Conservation (phyloP, 2,888 invertebrate species). For the Metallyticus violacea region DNA sequence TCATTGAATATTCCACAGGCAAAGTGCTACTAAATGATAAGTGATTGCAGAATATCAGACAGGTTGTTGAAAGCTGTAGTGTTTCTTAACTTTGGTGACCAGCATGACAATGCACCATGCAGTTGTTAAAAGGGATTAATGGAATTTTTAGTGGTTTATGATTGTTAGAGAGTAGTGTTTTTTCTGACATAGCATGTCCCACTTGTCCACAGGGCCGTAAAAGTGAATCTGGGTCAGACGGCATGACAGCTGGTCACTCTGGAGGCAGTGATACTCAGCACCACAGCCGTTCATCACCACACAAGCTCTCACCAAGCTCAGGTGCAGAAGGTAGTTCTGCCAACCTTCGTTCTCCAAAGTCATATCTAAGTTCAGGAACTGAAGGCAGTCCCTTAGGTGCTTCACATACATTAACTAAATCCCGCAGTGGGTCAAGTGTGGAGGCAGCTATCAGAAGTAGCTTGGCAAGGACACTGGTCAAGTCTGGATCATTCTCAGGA, state of each 20-base stretch:
- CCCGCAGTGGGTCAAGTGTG: background rate
- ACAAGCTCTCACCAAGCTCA: slow-evolving; percentile 1
- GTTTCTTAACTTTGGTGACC: background rate
- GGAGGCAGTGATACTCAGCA: slow-evolving; percentile 42
- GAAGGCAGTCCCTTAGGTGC: slow-evolving; percentile 22
- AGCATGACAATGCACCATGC: background rate
- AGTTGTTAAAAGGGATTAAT: no score
- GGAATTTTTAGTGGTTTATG: slow-evolving; percentile 38
- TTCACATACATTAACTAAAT: background rate
- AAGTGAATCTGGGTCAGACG: slow-evolving; percentile 59
- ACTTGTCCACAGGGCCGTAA: slow-evolving; percentile 46
- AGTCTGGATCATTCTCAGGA: slow-evolving; percentile 73
- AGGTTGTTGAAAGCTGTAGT: background rate
- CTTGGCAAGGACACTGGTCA: slow-evolving; percentile 51
- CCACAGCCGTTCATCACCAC: background rate
- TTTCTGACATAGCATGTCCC: background rate
- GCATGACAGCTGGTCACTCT: slow-evolving; percentile 42
- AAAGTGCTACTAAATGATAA: no score
- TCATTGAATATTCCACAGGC: no score
- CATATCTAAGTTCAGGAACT: slow-evolving; percentile 35
- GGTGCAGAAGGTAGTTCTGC: background rate
- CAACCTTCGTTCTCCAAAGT: background rate
- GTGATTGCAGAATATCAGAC: background rate
- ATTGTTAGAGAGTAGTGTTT: background rate
- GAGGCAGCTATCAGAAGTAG: background rate